phyloP scores from a whole-genome alignment of 2,797 vertebrate genomes.

The Rhinoraja longicauda region DNA sequence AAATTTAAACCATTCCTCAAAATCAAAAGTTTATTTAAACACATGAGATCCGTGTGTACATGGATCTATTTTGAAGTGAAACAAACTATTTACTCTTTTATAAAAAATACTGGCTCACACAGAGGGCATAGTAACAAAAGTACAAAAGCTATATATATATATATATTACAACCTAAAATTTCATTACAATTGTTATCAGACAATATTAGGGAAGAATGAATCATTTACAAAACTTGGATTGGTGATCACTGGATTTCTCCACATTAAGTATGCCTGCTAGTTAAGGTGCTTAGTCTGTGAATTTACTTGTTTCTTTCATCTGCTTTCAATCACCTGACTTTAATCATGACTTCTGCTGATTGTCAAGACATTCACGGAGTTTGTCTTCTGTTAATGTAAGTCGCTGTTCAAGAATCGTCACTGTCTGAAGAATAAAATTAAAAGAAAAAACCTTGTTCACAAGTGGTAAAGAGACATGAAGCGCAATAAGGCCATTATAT shows the following conservation, averaged over 20 bases:
- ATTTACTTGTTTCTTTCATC: background rate
- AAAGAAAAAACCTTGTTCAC: background rate
- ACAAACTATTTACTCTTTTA: background rate
- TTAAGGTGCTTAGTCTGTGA: background rate
- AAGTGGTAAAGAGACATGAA: background rate
- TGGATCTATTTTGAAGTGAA: background rate
- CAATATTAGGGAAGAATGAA: background rate
- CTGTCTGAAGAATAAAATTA: constrained; percentile 57
- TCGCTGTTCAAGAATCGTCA: constrained; percentile 80
- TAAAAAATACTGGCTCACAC: background rate
- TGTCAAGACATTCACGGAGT: constrained; percentile 86
- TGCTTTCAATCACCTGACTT: constrained; percentile 57
- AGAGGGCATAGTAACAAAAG: background rate
- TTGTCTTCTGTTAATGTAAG: constrained; percentile 88
- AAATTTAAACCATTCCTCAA: background rate
- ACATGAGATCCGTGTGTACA: background rate
- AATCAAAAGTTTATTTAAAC: background rate
- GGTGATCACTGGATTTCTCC: background rate
- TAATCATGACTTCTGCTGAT: constrained; percentile 71
- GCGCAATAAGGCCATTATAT: background rate
- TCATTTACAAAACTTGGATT: constrained; percentile 4
- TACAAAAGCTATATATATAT: background rate
- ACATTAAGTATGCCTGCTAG: background rate
- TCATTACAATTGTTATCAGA: background rate
- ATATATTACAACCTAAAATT: background rate